Evolutionary conservation across 2,888 invertebrate genomes (phyloP).

Genomic region (Leucophenga montana): DNA sequence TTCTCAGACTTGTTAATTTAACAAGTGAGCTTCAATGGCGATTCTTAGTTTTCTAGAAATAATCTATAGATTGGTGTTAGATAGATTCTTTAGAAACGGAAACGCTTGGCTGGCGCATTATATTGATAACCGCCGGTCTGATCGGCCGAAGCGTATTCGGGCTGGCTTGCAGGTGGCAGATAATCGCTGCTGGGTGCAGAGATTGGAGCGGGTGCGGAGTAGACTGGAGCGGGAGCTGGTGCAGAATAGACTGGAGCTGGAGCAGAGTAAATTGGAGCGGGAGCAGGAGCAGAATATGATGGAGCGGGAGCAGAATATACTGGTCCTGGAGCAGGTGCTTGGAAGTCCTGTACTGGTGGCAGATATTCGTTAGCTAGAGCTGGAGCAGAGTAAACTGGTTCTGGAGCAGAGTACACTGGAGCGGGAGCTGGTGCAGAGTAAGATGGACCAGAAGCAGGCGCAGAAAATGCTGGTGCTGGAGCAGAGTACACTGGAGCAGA

Average conservation of each 20-base stretch:
- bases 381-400: conserved; percentile 26
- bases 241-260: conserved; percentile 34
- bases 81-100: conserved; percentile 55
- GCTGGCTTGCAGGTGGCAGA: conserved; percentile 23
- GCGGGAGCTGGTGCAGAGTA: conserved; percentile 41
- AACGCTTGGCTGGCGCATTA: conserved; percentile 58
- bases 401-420: conserved; percentile 29
- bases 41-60: conserved; percentile 11
- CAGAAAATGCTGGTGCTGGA: conserved; percentile 20
- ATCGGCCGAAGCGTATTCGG: conserved; percentile 12
- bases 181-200: conserved; percentile 32
- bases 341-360: conserved; percentile 42
- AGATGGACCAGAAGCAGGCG: conserved; percentile 13
- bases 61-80: not conserved
- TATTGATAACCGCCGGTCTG: conserved; percentile 52
- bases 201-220: conserved; percentile 45
- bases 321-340: conserved; percentile 33
- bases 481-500: conserved; percentile 21
- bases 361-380: conserved; percentile 36
- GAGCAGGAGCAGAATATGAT: conserved; percentile 28
- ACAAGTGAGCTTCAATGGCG: conserved; percentile 45
- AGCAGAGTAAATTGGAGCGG: conserved; percentile 27
- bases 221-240: conserved; percentile 31
- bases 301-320: conserved; percentile 28
- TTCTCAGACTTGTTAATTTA: conserved; percentile 54